phyloP scores from a whole-genome alignment of 1,140 invertebrate species.

The Lordiphosa clarofinis region DNA sequence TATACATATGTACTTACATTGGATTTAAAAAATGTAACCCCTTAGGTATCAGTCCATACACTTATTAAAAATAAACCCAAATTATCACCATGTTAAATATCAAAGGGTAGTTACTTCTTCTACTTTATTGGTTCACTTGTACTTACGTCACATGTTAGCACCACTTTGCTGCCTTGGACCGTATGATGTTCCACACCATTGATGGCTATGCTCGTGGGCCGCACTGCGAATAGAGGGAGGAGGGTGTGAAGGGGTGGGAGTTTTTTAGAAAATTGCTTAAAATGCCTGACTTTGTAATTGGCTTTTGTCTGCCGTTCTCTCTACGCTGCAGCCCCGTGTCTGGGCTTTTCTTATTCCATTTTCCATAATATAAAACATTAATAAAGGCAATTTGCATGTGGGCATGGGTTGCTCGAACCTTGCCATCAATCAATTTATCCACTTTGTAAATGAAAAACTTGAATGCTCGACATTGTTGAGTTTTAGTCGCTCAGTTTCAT shows the following conservation, averaged over 20 bases:
- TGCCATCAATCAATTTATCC: constrained; percentile 49
- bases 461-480: constrained; percentile 11
- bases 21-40: no score
- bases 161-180: constrained; percentile 87
- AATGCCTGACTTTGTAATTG: constrained; percentile 50
- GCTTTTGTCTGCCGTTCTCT: constrained; percentile 37
- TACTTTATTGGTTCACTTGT: constrained; percentile 6
- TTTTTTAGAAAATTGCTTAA: constrained; percentile 63
- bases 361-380: constrained; percentile 52
- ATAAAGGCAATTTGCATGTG: constrained; percentile 58
- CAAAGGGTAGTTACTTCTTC: no score
- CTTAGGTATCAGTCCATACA: no score
- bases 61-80: no score
- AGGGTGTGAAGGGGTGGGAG: constrained; percentile 9
- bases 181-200: constrained; percentile 87
- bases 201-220: constrained; percentile 87
- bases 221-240: constrained; percentile 81
- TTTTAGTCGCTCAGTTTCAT: constrained; percentile 43
- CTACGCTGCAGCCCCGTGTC: constrained; percentile 1
- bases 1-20: no score
- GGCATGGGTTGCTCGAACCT: constrained; percentile 15
- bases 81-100: no score
- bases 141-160: constrained; percentile 86
- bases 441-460: constrained; percentile 54
- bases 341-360: constrained; percentile 1